phyloP scores from a whole-genome alignment of 2,113 vertebrate species.

The Pterocles orientalis region DNA sequence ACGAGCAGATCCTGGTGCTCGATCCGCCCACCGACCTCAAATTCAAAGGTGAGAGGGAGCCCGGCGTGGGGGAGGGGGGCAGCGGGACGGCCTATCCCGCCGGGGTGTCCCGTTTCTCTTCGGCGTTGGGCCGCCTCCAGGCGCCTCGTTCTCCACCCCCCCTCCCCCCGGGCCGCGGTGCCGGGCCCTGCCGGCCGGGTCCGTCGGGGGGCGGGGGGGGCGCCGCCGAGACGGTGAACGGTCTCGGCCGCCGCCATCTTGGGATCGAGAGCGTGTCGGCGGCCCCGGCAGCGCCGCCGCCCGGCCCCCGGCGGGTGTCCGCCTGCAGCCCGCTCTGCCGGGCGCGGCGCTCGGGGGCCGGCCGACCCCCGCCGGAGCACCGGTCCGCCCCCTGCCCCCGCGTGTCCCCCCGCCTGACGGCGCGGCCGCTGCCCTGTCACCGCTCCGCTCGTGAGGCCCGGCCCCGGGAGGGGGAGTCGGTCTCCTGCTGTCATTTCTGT shows the following conservation, averaged over 20 bases:
- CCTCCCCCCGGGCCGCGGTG: neutral
- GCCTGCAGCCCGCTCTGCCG: no score
- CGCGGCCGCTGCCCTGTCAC: neutral
- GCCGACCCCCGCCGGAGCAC: neutral
- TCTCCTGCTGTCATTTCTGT: neutral
- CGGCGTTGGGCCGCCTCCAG: no score
- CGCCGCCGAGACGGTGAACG: neutral
- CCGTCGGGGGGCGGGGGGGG: neutral
- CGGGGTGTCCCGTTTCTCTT: neutral
- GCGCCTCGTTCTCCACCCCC: neutral
- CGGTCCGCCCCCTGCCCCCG: neutral
- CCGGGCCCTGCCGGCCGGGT: neutral
- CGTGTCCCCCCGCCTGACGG: no score
- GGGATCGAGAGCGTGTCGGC: neutral
- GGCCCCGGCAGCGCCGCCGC: neutral
- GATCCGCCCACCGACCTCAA: conserved; percentile 91
- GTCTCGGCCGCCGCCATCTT: conserved; percentile 66
- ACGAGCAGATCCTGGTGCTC: conserved; percentile 91
- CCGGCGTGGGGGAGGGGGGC: neutral
- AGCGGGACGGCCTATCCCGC: neutral
- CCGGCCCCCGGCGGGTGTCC: no score
- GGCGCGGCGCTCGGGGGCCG: neutral
- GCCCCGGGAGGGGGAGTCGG: neutral
- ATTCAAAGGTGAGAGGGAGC: conserved; percentile 87
- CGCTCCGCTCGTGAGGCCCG: neutral